These are phyloP conservation scores for Paracanthobrama guichenoti DNA, from an alignment of 2,113 vertebrate genomes.

Conservation along the genomic window DNA sequence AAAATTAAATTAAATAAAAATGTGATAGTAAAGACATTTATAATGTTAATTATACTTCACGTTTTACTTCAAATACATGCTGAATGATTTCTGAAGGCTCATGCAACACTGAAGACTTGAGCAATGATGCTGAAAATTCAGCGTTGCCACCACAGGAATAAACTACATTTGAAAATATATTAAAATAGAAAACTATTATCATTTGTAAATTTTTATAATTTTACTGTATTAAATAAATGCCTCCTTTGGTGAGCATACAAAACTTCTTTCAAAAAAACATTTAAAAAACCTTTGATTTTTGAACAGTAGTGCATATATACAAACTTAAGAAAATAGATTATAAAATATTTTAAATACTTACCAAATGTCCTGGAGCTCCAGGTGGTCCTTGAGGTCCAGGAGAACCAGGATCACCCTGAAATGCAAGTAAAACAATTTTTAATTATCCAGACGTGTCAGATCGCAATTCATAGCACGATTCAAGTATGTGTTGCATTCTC, in stretches of 20 bases:
- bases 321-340: background rate
- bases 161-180: background rate
- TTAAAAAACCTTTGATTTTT: background rate
- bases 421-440: slow-evolving; percentile 24
- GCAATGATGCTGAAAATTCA: background rate
- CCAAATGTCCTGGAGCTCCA: slow-evolving; percentile 86
- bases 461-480: background rate
- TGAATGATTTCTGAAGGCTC: background rate
- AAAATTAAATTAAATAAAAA: too few species aligned
- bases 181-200: background rate
- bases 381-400: slow-evolving; percentile 87
- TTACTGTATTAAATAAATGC: background rate
- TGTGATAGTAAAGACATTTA: background rate
- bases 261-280: background rate
- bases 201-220: background rate
- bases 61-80: background rate
- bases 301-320: background rate
- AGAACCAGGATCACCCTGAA: slow-evolving; percentile 88
- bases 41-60: background rate
- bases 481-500: background rate
- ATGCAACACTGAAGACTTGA: background rate
- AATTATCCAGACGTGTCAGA: background rate
- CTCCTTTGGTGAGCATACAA: background rate
- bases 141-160: background rate
- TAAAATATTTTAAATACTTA: slow-evolving; percentile 68